Percentiles rank a stretch among this genome's conserved stretches.
phyloP scores from a whole-genome alignment of 2,113 vertebrate genomes.

The Datnioides undecimradiatus region DNA sequence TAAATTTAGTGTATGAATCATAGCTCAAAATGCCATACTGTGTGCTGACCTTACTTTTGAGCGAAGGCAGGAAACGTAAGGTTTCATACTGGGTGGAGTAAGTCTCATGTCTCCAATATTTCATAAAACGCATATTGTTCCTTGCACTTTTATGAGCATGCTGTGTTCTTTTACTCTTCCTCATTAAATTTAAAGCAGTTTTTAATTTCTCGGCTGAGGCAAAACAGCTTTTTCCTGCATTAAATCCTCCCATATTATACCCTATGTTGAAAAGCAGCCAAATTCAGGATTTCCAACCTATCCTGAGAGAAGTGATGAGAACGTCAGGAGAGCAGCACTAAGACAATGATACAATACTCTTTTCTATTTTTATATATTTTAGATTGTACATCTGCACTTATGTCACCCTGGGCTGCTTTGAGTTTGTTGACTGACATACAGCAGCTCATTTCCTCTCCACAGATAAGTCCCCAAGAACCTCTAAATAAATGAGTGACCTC shows the following conservation, averaged over 20 bases:
- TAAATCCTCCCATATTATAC: not conserved
- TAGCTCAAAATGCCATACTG: not conserved
- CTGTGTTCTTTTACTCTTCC: slow-evolving; percentile 21
- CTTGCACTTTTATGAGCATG: slow-evolving; percentile 31
- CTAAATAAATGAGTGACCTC: slow-evolving; percentile 50
- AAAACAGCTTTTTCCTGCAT: not conserved
- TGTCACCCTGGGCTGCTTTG: not conserved
- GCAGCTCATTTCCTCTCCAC: slow-evolving; percentile 48
- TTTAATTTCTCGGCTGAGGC: not conserved
- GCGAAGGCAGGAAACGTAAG: slow-evolving; percentile 20
- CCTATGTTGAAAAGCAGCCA: not conserved
- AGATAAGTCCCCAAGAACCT: slow-evolving; percentile 30
- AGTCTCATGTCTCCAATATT: slow-evolving; percentile 49
- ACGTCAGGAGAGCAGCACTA: not conserved
- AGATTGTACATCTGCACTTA: slow-evolving; percentile 11
- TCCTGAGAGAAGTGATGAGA: not conserved
- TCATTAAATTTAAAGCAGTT: slow-evolving; percentile 24
- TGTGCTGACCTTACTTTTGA: slow-evolving; percentile 12
- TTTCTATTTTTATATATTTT: slow-evolving; percentile 8
- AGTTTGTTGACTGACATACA: slow-evolving; percentile 53
- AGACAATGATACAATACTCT: not conserved
- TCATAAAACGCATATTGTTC: slow-evolving; percentile 45
- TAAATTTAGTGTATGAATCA: slow-evolving; percentile 35
- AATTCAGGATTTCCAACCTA: slow-evolving; percentile 1
- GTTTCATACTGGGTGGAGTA: slow-evolving; percentile 35